These are phyloP conservation scores for Dicrurus megarhynchus DNA, from an alignment of 2,113 vertebrate genomes.

Conservation along the genomic window DNA sequence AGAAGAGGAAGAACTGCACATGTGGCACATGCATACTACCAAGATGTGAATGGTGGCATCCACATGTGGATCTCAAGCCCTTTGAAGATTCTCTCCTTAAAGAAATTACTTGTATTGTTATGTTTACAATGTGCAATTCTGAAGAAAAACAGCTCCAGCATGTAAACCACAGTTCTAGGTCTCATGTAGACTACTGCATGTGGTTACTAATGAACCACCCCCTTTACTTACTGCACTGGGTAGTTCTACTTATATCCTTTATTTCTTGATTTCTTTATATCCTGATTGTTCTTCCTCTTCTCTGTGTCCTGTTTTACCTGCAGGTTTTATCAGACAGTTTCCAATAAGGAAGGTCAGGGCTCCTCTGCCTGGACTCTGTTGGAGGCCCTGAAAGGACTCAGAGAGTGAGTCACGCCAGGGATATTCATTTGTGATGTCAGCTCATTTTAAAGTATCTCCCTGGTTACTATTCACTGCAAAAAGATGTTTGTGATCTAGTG, in stretches of 20 bases:
- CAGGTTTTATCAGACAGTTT: background rate
- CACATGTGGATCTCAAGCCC: background rate
- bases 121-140: background rate
- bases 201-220: background rate
- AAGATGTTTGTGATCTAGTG: background rate
- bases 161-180: background rate
- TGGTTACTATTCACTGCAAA: background rate
- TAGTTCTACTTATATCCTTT: background rate
- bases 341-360: background rate
- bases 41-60: background rate
- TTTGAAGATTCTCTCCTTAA: background rate
- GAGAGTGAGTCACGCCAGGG: background rate
- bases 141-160: background rate
- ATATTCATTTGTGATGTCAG: background rate
- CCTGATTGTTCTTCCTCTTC: background rate
- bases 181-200: background rate
- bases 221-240: background rate
- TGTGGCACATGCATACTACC: background rate
- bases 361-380: background rate
- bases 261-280: no score
- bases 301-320: background rate
- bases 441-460: background rate
- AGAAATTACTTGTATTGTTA: background rate
- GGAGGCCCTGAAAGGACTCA: background rate
- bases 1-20: background rate